Percentiles rank a stretch among this genome's conserved stretches.
Conservation (phyloP, 2,888 invertebrate species). For the Lasioglossum oenotherae region DNA sequence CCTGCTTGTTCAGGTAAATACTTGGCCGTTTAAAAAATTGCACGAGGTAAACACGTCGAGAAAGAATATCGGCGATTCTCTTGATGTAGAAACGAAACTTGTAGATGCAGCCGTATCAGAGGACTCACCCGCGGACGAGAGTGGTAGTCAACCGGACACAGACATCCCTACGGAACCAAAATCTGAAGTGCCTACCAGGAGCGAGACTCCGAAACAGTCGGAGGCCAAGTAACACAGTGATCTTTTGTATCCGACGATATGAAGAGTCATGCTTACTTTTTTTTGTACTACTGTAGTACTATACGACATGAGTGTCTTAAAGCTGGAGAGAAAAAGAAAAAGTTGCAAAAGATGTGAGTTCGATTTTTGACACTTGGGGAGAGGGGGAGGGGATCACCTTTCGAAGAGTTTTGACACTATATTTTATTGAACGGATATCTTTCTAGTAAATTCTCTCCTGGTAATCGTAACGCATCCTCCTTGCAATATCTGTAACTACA, state of each 20-base stretch:
- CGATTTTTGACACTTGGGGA: conserved; percentile 36
- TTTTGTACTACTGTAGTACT: conserved; percentile 58
- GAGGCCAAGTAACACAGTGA: conserved; percentile 76
- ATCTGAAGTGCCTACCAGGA: conserved; percentile 70
- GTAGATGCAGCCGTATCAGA: conserved; percentile 55
- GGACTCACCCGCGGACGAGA: conserved; percentile 64
- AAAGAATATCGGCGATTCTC: not conserved
- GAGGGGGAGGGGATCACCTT: conserved; percentile 19
- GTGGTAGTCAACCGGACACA: conserved; percentile 65
- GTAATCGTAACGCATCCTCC: conserved; percentile 23
- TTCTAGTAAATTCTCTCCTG: conserved; percentile 45
- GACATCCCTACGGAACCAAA: conserved; percentile 40
- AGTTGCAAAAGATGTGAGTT: conserved; percentile 11
- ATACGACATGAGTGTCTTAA: conserved; percentile 52
- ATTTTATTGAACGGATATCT: conserved; percentile 47
- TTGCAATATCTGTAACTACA: conserved; percentile 42
- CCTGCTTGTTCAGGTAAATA: conserved; percentile 85
- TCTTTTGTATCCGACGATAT: conserved; percentile 63
- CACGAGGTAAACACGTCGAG: not conserved
- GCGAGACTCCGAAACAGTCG: conserved; percentile 68
- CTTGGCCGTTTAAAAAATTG: not conserved
- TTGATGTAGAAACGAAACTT: conserved; percentile 13
- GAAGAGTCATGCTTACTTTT: conserved; percentile 59
- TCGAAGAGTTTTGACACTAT: conserved; percentile 46
- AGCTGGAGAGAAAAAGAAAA: conserved; percentile 26